A percentile compares a stretch with the other conserved stretches of the same genome.
phyloP scores from a whole-genome alignment of 1,140 invertebrate genomes.

The Euura saliciscinereae region DNA sequence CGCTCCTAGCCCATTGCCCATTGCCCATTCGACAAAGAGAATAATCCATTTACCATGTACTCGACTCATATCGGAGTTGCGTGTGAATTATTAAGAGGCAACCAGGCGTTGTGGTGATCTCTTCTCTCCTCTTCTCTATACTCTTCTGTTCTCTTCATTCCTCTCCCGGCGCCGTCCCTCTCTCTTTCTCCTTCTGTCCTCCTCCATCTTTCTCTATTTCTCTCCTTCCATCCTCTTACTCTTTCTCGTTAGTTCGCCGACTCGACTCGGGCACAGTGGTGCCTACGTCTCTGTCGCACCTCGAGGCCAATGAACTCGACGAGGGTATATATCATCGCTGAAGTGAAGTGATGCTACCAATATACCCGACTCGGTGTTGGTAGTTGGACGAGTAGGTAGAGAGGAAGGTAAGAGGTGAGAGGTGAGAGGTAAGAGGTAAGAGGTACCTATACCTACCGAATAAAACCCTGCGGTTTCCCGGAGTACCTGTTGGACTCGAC shows the following conservation, averaged over 20 bases:
- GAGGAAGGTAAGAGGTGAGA: no score
- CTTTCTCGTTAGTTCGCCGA: neutral
- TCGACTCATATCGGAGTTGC: constrained; percentile 27
- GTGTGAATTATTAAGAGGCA: constrained; percentile 46
- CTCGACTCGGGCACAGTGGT: neutral
- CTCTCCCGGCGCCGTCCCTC: constrained; percentile 20
- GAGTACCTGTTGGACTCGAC: constrained; percentile 1
- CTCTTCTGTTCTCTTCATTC: constrained; percentile 24
- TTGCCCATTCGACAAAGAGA: neutral
- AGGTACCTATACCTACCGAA: neutral
- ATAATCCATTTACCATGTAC: neutral
- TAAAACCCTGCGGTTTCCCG: constrained; percentile 3
- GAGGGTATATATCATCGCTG: constrained; percentile 51
- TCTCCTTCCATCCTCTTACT: constrained; percentile 10
- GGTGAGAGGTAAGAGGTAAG: no score
- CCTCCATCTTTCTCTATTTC: constrained; percentile 11
- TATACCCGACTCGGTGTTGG: constrained; percentile 26
- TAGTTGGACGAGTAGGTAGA: neutral
- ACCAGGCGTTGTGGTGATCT: constrained; percentile 32
- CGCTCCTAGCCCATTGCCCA: no score
- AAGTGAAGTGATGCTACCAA: constrained; percentile 53
- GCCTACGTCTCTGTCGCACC: constrained; percentile 39
- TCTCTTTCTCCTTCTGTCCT: constrained; percentile 15
- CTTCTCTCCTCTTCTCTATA: constrained; percentile 23
- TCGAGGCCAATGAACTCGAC: constrained; percentile 56